A percentile compares a stretch with the other conserved stretches of the same genome.
Evolutionary conservation across 2,888 invertebrate species (phyloP).

Genomic region (Lordiphosa andalusiaca): DNA sequence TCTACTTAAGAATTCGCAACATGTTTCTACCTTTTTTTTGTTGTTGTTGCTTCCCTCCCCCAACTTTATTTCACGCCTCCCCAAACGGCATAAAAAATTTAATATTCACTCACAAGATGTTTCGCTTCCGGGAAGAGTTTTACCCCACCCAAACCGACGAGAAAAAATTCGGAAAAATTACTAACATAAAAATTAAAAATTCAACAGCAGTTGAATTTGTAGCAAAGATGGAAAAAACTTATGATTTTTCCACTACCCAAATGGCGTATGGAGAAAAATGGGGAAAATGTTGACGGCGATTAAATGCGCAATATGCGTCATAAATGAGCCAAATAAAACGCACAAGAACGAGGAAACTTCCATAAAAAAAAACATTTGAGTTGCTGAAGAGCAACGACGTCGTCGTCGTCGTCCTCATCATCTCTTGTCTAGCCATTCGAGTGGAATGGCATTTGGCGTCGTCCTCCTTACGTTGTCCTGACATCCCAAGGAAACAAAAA

Average conservation of each 20-base stretch:
- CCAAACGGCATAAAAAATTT: constrained; percentile 55
- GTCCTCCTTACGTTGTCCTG: constrained; percentile 35
- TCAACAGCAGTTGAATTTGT: constrained; percentile 66
- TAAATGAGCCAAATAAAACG: constrained; percentile 70
- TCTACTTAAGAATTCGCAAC: constrained; percentile 37
- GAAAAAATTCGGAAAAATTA: constrained; percentile 66
- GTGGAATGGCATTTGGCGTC: constrained; percentile 38
- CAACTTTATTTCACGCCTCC: constrained; percentile 50
- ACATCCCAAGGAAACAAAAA: constrained; percentile 43
- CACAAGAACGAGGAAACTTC: constrained; percentile 39
- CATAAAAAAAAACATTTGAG: constrained; percentile 46
- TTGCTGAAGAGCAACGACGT: constrained; percentile 1
- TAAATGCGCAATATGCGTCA: constrained; percentile 71
- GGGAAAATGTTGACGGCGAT: constrained; percentile 60
- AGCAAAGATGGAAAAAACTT: constrained; percentile 11
- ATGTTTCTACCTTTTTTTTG: constrained; percentile 24
- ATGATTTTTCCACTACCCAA: constrained; percentile 10
- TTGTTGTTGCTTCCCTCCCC: background rate
- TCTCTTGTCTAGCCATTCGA: constrained; percentile 28
- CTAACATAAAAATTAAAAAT: constrained; percentile 76
- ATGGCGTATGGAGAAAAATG: constrained; percentile 16
- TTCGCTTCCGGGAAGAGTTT: constrained; percentile 39
- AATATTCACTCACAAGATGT: constrained; percentile 70
- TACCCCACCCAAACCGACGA: constrained; percentile 21
- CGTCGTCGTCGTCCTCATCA: constrained; percentile 2